Percentiles rank a stretch among this genome's conserved stretches.
phyloP scores from a whole-genome alignment of 2,888 invertebrate species.

The Tetragnatha montana region DNA sequence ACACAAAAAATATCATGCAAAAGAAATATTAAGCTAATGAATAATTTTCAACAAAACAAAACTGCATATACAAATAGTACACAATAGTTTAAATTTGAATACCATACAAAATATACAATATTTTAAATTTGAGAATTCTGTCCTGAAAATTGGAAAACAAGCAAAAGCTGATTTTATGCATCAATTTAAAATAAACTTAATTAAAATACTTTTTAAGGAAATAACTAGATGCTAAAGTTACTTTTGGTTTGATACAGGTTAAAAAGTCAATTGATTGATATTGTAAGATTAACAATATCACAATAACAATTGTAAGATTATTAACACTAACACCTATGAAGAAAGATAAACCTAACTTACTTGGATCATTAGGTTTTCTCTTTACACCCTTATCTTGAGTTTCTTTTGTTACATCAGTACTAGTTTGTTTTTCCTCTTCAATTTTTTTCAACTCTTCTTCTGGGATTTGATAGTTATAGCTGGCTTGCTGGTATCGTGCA shows the following conservation, averaged over 20 bases:
- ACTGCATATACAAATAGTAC: no score
- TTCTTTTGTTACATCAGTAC: neutral
- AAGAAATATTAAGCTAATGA: no score
- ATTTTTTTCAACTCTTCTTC: constrained; percentile 31
- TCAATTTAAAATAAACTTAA: neutral
- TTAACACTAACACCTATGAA: neutral
- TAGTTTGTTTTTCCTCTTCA: neutral
- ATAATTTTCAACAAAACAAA: no score
- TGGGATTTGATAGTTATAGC: constrained; percentile 79
- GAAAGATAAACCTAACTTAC: constrained; percentile 48
- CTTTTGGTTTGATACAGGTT: no score
- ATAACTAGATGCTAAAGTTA: no score
- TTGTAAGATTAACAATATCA: no score
- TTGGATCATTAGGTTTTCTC: constrained; percentile 72
- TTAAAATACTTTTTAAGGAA: no score
- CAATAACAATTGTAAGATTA: no score
- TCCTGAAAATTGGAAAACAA: neutral
- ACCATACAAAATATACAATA: no score
- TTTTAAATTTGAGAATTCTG: no score
- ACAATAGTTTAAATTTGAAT: no score
- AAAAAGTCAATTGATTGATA: neutral
- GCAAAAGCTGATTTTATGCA: neutral
- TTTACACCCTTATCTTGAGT: constrained; percentile 66
- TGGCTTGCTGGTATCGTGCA: constrained; percentile 97
- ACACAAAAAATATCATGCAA: no score